Percentiles rank a stretch among this genome's conserved stretches.
These are phyloP conservation scores for Ashinkailepas kermadecensis DNA, from an alignment of 2,888 invertebrate genomes.

Conservation along the genomic window DNA sequence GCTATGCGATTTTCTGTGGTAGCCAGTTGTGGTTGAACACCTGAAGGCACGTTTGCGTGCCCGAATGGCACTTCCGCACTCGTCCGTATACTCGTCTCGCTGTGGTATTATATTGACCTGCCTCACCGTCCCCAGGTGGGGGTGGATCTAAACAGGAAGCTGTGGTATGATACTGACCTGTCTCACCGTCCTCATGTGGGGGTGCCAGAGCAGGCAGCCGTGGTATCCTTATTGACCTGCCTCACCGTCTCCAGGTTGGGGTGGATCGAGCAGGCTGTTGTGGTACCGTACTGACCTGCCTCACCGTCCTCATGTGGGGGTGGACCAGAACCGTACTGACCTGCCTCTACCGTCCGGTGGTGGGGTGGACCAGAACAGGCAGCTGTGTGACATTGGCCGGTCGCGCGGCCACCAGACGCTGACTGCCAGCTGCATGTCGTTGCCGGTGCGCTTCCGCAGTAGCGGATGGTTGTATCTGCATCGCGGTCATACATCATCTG, in stretches of 20 bases:
- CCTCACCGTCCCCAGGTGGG: slow-evolving; percentile 63
- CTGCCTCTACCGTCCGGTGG: slow-evolving; percentile 47
- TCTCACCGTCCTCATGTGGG: slow-evolving; percentile 45
- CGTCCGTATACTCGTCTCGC: no score
- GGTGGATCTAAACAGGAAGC: slow-evolving; percentile 66
- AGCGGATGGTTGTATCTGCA: slow-evolving; percentile 79
- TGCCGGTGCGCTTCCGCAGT: slow-evolving; percentile 60
- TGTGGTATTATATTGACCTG: no score
- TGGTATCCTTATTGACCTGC: slow-evolving; percentile 36
- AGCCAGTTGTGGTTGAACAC: no score
- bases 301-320: slow-evolving; percentile 62
- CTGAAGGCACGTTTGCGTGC: no score
- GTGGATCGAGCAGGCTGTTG: no score
- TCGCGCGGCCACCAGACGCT: slow-evolving; percentile 57
- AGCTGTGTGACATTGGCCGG: slow-evolving; percentile 46
- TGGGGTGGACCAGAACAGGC: slow-evolving; percentile 72
- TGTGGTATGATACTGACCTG: slow-evolving; percentile 45
- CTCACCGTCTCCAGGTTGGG: no score
- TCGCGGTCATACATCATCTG: slow-evolving; percentile 95
- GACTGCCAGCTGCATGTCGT: slow-evolving; percentile 63
- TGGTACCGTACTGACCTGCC: no score
- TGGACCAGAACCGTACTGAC: slow-evolving; percentile 58
- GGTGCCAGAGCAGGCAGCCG: slow-evolving; percentile 62
- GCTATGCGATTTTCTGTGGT: no score
- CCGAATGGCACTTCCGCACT: no score